These are phyloP conservation scores for Alethe castanea DNA, from an alignment of 2,113 vertebrate genomes.

Conservation along the genomic window DNA sequence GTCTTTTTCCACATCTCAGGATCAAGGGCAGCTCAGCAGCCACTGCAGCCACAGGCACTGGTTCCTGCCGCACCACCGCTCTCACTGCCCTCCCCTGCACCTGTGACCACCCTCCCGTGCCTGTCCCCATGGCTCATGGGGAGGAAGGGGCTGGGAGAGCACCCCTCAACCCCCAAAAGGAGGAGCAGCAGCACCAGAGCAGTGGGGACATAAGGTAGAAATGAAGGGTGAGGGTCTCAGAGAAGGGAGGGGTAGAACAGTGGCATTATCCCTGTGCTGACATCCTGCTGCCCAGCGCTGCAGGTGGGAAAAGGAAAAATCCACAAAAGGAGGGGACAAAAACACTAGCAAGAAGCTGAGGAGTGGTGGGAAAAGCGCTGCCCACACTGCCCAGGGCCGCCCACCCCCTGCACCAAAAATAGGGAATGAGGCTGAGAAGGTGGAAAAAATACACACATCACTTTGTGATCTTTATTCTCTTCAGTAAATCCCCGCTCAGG, in stretches of 20 bases:
- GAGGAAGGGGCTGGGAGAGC: not conserved
- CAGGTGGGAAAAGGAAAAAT: not conserved
- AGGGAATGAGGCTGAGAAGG: not conserved
- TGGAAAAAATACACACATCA: constrained; percentile 52
- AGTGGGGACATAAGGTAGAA: not conserved
- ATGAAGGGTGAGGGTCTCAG: not conserved
- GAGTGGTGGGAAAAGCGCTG: not conserved
- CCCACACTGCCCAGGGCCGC: not conserved
- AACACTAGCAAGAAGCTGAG: too few relatives aligned
- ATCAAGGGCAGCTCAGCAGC: not conserved
- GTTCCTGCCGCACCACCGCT: accelerated
- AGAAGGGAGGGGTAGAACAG: not conserved
- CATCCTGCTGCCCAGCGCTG: not conserved
- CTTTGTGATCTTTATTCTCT: constrained; percentile 63
- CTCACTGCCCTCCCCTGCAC: not conserved
- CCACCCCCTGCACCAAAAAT: not conserved
- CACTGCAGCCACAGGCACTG: too few relatives aligned
- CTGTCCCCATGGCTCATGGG: accelerated
- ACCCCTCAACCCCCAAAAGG: not conserved
- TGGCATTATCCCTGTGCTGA: accelerated
- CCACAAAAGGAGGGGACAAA: not conserved
- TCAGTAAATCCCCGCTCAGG: not conserved
- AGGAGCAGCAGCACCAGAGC: not conserved
- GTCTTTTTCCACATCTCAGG: too few relatives aligned
- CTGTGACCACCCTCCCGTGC: accelerated